Evolutionary conservation across 2,888 invertebrate genomes (phyloP).

Genomic region (Sphinx pinastri): DNA sequence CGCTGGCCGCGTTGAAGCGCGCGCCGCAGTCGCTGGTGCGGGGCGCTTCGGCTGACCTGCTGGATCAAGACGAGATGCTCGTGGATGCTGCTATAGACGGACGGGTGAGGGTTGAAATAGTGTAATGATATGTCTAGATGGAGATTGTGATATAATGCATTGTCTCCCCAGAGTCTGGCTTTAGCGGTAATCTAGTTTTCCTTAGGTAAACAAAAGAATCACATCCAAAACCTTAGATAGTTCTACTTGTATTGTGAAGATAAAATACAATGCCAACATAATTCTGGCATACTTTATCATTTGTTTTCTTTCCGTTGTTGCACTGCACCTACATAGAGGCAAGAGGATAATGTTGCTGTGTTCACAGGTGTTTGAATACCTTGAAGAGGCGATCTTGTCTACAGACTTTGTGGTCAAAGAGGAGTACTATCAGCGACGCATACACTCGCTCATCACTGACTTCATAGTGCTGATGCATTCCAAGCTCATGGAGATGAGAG

Average conservation of each 20-base stretch:
- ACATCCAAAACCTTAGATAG: too few relatives aligned
- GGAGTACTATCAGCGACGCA: conserved; percentile 92
- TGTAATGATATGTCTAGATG: neutral
- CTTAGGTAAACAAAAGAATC: too few relatives aligned
- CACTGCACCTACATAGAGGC: too few relatives aligned
- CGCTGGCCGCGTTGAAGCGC: conserved; percentile 70
- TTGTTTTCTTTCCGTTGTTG: too few relatives aligned
- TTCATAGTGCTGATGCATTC: conserved; percentile 97
- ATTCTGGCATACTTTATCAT: too few relatives aligned
- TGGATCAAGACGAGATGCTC: conserved; percentile 91
- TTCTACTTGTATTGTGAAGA: too few relatives aligned
- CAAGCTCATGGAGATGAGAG: conserved; percentile 86
- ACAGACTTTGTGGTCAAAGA: conserved; percentile 86
- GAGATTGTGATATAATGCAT: too few relatives aligned
- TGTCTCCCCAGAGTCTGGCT: too few relatives aligned
- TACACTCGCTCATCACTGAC: conserved; percentile 94
- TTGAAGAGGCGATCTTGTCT: conserved; percentile 89
- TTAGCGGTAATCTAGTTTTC: too few relatives aligned
- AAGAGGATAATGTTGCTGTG: neutral
- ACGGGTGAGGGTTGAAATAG: conserved; percentile 60
- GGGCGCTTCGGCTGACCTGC: conserved; percentile 52
- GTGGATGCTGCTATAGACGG: conserved; percentile 91
- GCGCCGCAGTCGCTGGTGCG: conserved; percentile 69
- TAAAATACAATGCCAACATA: too few relatives aligned
- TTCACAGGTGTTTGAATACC: conserved; percentile 89